Evolutionary conservation across 2,797 vertebrate genomes (phyloP).

Genomic region (Smutsia temminckii): DNA sequence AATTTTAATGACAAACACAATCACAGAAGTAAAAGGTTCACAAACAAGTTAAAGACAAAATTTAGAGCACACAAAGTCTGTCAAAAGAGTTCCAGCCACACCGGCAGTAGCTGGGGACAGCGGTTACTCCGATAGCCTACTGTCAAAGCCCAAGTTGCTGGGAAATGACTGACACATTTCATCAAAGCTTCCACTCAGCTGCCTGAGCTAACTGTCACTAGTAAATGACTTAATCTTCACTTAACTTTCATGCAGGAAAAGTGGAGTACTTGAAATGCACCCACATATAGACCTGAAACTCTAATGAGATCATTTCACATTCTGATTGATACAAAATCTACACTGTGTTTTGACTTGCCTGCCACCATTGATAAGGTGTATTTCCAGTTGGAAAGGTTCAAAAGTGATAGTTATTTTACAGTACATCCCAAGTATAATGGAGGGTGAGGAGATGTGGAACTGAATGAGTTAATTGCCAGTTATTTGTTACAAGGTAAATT

Average conservation of each 20-base stretch:
- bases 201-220: conserved; percentile 65
- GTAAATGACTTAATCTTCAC: conserved; percentile 77
- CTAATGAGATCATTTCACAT: conserved; percentile 80
- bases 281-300: conserved; percentile 74
- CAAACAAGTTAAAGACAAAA: conserved; percentile 38
- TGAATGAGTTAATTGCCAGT: conserved; percentile 78
- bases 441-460: background rate
- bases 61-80: conserved; percentile 43
- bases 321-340: conserved; percentile 79
- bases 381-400: conserved; percentile 68
- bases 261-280: conserved; percentile 50
- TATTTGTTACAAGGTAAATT: conserved; percentile 81
- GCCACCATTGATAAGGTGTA: conserved; percentile 76
- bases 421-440: background rate
- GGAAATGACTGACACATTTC: conserved; percentile 71
- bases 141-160: conserved; percentile 39
- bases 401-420: conserved; percentile 56
- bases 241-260: conserved; percentile 68
- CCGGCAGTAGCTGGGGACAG: conserved; percentile 37
- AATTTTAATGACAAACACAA: conserved; percentile 1
- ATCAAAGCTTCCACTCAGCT: conserved; percentile 66
- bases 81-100: conserved; percentile 45
- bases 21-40: background rate
- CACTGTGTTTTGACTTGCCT: conserved; percentile 78
- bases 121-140: conserved; percentile 25